Evolutionary conservation across 2,888 invertebrate species (phyloP).

Genomic region (Aleiodes alternator): DNA sequence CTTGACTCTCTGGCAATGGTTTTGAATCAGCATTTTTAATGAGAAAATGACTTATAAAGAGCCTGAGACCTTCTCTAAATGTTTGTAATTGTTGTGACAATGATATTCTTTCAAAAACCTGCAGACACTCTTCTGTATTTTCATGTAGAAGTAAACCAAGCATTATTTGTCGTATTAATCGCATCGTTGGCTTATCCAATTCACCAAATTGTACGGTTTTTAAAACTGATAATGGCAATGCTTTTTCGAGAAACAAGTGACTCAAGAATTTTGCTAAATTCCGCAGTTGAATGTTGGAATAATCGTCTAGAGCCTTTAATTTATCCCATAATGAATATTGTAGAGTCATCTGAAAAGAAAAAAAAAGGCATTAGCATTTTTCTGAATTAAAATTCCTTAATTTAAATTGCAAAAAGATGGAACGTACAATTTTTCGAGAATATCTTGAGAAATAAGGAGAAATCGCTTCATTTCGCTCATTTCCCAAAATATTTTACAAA

Average conservation of each 20-base stretch:
- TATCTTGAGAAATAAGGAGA: no score
- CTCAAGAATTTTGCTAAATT: conserved; percentile 88
- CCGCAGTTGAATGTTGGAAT: conserved; percentile 80
- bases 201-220: conserved; percentile 94
- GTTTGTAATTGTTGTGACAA: conserved; percentile 85
- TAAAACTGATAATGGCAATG: conserved; percentile 87
- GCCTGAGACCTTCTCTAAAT: conserved; percentile 88
- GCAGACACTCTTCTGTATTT: conserved; percentile 78
- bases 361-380: conserved; percentile 2
- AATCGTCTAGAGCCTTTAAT: conserved; percentile 85
- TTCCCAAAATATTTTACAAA: no score
- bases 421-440: no score
- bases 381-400: conserved; percentile 8
- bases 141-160: conserved; percentile 84
- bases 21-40: conserved; percentile 79
- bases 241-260: conserved; percentile 87
- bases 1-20: conserved; percentile 74
- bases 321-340: conserved; percentile 96
- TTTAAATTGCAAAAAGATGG: no score
- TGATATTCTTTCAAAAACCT: conserved; percentile 85
- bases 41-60: conserved; percentile 93
- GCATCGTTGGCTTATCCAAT: conserved; percentile 86
- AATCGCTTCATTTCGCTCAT: no score
- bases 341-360: conserved; percentile 83
- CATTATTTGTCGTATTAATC: conserved; percentile 87